Evolutionary conservation across 2,797 vertebrate species (phyloP), one percentile per base, ranked within the genome.

Genomic region (Pangasius sanitwongsei): DNA sequence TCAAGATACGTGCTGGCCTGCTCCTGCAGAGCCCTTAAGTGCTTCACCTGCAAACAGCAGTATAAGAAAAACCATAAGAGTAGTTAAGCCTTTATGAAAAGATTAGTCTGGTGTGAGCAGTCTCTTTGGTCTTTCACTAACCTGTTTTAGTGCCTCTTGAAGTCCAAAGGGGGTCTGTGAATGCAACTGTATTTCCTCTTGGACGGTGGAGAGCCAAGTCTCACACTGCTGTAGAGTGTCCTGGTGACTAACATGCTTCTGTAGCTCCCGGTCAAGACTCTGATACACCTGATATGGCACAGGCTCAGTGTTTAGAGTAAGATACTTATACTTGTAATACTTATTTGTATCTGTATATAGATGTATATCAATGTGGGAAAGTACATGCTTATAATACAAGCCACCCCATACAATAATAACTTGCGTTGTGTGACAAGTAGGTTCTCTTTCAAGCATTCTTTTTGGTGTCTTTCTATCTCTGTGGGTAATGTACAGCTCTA

Each of bases 1-100:
- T 99, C 98, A 91, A 99, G 95, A 92, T 99, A 99, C 0, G 98
- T 99, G 91, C 96, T 97, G 48, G 98, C 97, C 90, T 99, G 98
- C 88, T 99, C 98, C 92, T 98, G 98, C 55, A 98, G 95, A 90
- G 98, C 95, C 89, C 98, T 95, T 92, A 97, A 97, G 87, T 97
- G 97, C 92, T 99, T 99, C 86, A 98, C 97, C 99, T 99, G 93
- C 63, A 83, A 65, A 89, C 13, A 75, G 83, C 48, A 44, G 75
- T 8, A 57, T 25, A 63, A 41, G 72, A 55, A 55, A 74, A 13
- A 85, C 34, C 15, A 18, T 65, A 65, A 67, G 4, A 67, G 41
- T 67, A 50, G 44, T 25, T 55, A 37, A 85, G 41, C 25, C 3
- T 67, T 84, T 31, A n/a, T 15, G 6, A 83, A 63, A n/a, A 69